Conservation (phyloP, 1,140 invertebrate species). For the Listronotus oregonensis region DNA sequence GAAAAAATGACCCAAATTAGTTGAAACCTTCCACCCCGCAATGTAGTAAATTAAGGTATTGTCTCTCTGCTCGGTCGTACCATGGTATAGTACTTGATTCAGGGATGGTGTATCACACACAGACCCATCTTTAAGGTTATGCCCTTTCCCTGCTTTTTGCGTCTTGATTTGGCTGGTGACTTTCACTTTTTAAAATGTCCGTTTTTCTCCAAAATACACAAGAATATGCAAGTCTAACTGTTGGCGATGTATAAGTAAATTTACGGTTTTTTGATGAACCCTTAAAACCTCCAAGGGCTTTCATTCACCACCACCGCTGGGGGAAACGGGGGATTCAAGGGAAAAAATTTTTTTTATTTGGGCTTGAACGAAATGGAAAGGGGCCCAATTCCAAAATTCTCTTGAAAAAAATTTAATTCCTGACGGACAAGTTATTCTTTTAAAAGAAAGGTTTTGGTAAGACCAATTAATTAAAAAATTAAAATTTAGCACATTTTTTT, state of each 20-base stretch:
- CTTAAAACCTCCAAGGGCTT: conserved; percentile 92
- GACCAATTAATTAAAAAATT: background rate
- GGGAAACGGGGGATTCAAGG: conserved; percentile 93
- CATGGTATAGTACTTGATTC: conserved; percentile 91
- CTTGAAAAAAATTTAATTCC: conserved; percentile 93
- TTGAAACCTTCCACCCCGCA: conserved; percentile 93
- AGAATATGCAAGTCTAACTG: no score
- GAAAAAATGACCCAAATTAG: conserved; percentile 97
- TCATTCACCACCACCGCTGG: conserved; percentile 96
- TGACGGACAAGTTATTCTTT: conserved; percentile 94
- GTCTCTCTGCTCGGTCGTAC: conserved; percentile 92
- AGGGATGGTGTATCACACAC: conserved; percentile 95
- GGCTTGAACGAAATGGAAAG: conserved; percentile 94
- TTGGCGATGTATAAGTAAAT: no score
- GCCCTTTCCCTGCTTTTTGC: conserved; percentile 77
- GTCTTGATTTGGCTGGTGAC: conserved; percentile 84
- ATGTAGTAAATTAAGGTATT: conserved; percentile 94
- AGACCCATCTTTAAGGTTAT: conserved; percentile 88
- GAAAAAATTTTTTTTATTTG: conserved; percentile 89
- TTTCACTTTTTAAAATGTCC: no score
- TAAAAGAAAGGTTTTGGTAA: conserved; percentile 96
- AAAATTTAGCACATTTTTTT: no score
- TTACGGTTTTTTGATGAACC: conserved; percentile 89
- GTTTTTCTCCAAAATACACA: no score
- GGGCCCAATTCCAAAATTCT: conserved; percentile 87